phyloP scores from a whole-genome alignment of 1,140 invertebrate genomes.

The Ridgeia piscesae region DNA sequence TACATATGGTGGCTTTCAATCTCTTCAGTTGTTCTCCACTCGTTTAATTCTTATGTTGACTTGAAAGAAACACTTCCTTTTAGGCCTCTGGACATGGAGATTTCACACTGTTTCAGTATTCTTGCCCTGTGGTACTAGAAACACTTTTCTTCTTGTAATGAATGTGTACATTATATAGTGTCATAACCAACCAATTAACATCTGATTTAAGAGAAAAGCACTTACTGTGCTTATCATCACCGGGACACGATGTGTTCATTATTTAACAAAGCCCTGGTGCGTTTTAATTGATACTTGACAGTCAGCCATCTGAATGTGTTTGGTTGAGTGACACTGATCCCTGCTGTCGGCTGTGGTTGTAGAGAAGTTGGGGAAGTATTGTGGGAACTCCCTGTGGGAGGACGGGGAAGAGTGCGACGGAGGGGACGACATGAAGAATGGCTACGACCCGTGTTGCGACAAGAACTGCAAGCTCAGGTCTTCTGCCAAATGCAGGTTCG shows the following conservation, averaged over 20 bases:
- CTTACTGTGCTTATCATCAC: too few relatives aligned
- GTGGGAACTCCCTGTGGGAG: constrained; percentile 89
- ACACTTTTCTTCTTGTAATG: too few relatives aligned
- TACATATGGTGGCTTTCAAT: constrained; percentile 35
- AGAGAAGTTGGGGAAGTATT: constrained; percentile 91
- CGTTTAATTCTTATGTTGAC: neutral
- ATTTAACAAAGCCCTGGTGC: too few relatives aligned
- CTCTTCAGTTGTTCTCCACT: neutral
- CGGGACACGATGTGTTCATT: too few relatives aligned
- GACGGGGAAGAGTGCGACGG: constrained; percentile 94
- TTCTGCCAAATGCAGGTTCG: constrained; percentile 72
- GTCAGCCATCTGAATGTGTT: too few relatives aligned
- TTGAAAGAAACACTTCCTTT: neutral
- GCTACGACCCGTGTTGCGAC: constrained; percentile 88
- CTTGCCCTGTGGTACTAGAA: neutral
- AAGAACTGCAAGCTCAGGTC: constrained; percentile 86
- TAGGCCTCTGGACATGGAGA: neutral
- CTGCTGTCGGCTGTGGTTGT: neutral
- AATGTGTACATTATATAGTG: too few relatives aligned
- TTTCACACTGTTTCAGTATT: neutral
- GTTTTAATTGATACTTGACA: too few relatives aligned
- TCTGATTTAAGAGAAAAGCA: too few relatives aligned
- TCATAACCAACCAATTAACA: too few relatives aligned
- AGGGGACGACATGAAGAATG: constrained; percentile 86
- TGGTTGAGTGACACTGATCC: neutral